A percentile compares a stretch with the other conserved stretches of the same genome.
Evolutionary conservation across 2,888 invertebrate genomes (phyloP).

Genomic region (Lucinisca nassula): DNA sequence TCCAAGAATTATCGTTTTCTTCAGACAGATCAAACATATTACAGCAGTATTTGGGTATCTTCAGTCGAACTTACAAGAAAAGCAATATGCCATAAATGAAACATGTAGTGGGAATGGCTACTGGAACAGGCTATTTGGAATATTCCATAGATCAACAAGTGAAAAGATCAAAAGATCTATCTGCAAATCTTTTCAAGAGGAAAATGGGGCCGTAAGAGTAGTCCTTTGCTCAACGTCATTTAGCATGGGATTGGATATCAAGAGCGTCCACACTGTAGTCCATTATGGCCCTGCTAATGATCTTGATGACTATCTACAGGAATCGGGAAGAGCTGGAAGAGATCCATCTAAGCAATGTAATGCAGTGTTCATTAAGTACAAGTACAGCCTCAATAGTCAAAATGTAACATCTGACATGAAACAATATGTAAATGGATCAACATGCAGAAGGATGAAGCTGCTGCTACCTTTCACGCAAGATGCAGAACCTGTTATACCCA

Average conservation of each 20-base stretch:
- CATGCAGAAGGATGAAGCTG: not conserved
- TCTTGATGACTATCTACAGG: slow-evolving; percentile 50
- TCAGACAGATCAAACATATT: slow-evolving; percentile 33
- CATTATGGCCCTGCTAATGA: slow-evolving; percentile 56
- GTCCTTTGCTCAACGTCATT: slow-evolving; percentile 57
- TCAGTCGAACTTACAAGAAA: not conserved
- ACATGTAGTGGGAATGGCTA: slow-evolving; percentile 11
- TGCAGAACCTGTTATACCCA: not conserved
- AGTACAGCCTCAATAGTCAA: slow-evolving; percentile 20
- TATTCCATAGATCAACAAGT: slow-evolving; percentile 33
- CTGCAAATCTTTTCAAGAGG: slow-evolving; percentile 34
- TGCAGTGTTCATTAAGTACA: slow-evolving; percentile 40
- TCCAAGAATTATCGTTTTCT: slow-evolving; percentile 32
- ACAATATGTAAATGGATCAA: slow-evolving; percentile 9
- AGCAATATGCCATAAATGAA: not conserved
- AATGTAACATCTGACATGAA: slow-evolving; percentile 41
- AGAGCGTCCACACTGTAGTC: slow-evolving; percentile 47
- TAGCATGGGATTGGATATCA: slow-evolving; percentile 58
- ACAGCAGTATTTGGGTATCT: slow-evolving; percentile 19
- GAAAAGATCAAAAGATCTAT: slow-evolving; percentile 44
- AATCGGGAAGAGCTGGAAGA: slow-evolving; percentile 51
- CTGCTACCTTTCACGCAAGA: not conserved
- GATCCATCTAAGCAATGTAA: slow-evolving; percentile 27
- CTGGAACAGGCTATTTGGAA: slow-evolving; percentile 34
- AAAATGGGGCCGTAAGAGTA: slow-evolving; percentile 40